These are phyloP conservation scores for Diacarnus erythraeanus DNA, from an alignment of 37 sponge, comb jelly and placozoan genomes.

Conservation along the genomic window DNA sequence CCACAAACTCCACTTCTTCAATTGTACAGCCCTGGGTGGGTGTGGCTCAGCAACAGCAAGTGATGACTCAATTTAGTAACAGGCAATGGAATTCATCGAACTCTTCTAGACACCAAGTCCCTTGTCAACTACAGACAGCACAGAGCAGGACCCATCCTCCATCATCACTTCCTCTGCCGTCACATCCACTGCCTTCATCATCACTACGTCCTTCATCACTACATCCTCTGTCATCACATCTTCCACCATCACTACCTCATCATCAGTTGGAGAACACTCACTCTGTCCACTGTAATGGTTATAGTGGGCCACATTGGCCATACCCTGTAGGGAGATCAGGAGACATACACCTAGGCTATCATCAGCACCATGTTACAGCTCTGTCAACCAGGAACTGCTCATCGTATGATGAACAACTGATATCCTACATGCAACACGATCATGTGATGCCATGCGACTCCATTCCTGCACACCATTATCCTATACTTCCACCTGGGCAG, in stretches of 20 bases:
- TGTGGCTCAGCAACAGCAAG: neutral
- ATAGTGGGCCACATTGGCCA: no score
- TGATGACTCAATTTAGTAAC: no score
- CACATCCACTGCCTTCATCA: neutral
- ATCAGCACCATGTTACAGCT: neutral
- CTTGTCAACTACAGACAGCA: no score
- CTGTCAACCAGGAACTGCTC: neutral
- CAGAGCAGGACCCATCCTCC: no score
- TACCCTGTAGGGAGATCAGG: neutral
- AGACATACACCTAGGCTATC: neutral
- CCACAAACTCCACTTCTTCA: neutral
- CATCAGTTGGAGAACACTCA: neutral
- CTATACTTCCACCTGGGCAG: conserved; percentile 11
- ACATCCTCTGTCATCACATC: neutral
- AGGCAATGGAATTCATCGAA: no score
- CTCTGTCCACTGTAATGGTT: no score
- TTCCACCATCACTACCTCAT: neutral
- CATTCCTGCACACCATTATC: conserved; percentile 13
- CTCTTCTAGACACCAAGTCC: no score
- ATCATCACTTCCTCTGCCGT: no score
- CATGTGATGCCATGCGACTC: conserved; percentile 21
- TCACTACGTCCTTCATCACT: no score
- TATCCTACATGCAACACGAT: conserved; percentile 1
- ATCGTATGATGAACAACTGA: neutral
- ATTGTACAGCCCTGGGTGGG: conserved; percentile 32